Evolutionary conservation across 2,113 vertebrate genomes (phyloP), one percentile per base, ranked within the genome.

Genomic region (Candoia aspera): DNA sequence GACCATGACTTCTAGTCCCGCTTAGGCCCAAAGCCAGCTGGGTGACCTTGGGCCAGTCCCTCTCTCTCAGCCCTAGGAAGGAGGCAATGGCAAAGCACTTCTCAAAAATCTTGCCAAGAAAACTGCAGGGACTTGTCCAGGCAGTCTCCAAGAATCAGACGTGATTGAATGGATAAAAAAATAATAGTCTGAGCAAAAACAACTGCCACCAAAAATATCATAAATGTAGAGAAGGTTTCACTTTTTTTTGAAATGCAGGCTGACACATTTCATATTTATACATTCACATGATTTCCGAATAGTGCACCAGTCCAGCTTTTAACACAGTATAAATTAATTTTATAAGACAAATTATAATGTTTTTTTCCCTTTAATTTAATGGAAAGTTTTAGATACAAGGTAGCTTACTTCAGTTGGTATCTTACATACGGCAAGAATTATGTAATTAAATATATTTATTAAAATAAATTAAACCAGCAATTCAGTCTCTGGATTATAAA

Each of bases 401-500:
- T 86, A 73, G 49, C 49, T 88, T 17, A 49, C 2, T 92, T 94
- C 54, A 93, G 42, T 15, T 91, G 53, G 0, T 0, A 1, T 68
- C 62, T n/a, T 68, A 29, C 91, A 91, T 15, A 73, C 21, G 3
- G 0, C 84, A 88, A 92, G 83, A 37, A 8, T 49, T 92, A 91
- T 87, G 29, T 6, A 89, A 90, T 91, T 64, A 8, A n/a, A 95
- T 17, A 87, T 0, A 26, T 0, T 79, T 1, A 92, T 92, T 79
- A 5, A 4, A 64, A 93, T 94, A 55, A 68, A 79, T 49, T 87
- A 79, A 90, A 46, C 3, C 0, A 8, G 86, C 2, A 2, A 86
- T 92, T 93, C 92, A 68, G 15, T 88, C 89, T 93, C 57, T 91
- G 12, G 29, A 85, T 93, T 93, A 87, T 87, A 46, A 87, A 60